Evolutionary conservation across 2,888 invertebrate genomes (phyloP), one percentile per base, ranked within the genome.

Genomic region (Acronicta aceris): DNA sequence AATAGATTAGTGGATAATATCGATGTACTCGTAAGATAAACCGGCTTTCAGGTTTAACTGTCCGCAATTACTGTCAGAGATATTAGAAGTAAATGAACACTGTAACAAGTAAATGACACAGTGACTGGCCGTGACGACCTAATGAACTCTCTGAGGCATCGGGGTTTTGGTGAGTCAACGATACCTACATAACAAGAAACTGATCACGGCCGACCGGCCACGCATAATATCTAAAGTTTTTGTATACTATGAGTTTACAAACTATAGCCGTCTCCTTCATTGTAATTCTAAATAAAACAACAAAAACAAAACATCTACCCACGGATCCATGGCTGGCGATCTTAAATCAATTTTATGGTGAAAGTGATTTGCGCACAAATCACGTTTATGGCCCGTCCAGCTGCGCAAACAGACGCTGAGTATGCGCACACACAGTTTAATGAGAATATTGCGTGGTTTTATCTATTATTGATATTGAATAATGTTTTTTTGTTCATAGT

Each of bases 321-420:
- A 57, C 61, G 41, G 43, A 25, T 57, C 25, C 27, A 53, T 30
- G 54, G 42, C 67, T 66, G 52, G 43, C 54, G 21, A 59, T 45
- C 49, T 66, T 54, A 73, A 71, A 74, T 73, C 63, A 73, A 46
- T 55, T 67, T 67, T 50, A 67, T 73, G 53, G 71, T 53, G 57
- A 72, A 56, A 67, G 53, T 40, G 13, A 71, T 57, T 73, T 56
- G 46, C 58, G 17, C 48, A 71, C 60, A 71, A 70, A 66, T 66
- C 75, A 60, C 38, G 43, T 66, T 71, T 61, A 71, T 50, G 25
- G 47, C 45, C 43, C 57, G 43, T 30, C n/a, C 75, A 66, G 71
- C 66, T 63, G 66, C 55, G 57, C 49, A 74, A 60, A 65, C 49
- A 64, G 36, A 30, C 40, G 40, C 43, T 38, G 6, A 42, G 7